These are phyloP conservation scores for Chionis minor DNA, from an alignment of 2,113 vertebrate genomes.

Conservation along the genomic window DNA sequence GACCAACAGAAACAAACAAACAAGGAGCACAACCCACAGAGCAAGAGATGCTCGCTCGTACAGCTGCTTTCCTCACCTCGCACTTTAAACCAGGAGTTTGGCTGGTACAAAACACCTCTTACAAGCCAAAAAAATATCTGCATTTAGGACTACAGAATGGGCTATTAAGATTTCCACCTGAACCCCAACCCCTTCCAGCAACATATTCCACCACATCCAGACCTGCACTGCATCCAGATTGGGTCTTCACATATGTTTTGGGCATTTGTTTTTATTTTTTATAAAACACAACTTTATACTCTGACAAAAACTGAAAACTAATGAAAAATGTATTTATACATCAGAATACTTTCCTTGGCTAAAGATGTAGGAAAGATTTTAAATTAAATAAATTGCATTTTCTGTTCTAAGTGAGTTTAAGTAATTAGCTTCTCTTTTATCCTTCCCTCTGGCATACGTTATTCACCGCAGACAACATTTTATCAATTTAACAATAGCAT, in stretches of 20 bases:
- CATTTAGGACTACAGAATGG: neutral
- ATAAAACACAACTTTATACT: neutral
- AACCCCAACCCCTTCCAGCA: neutral
- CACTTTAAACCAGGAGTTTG: neutral
- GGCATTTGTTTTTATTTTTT: neutral
- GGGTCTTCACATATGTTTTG: rapidly evolving
- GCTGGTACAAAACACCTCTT: neutral
- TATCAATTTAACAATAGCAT: neutral
- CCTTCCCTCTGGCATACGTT: neutral
- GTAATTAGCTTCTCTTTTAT: neutral
- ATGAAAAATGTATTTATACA: neutral
- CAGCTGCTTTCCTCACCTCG: neutral
- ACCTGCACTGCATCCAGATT: neutral
- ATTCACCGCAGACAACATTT: neutral
- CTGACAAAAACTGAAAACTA: neutral
- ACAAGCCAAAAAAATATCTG: neutral
- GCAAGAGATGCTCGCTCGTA: neutral
- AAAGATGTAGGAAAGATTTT: neutral
- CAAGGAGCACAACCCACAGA: neutral
- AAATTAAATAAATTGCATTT: neutral
- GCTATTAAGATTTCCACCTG: neutral
- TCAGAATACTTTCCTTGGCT: neutral
- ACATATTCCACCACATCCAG: neutral
- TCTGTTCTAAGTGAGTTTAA: neutral
- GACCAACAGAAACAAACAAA: neutral